phyloP scores from a whole-genome alignment of 2,797 vertebrate species.

The Sarcophilus harrisii region DNA sequence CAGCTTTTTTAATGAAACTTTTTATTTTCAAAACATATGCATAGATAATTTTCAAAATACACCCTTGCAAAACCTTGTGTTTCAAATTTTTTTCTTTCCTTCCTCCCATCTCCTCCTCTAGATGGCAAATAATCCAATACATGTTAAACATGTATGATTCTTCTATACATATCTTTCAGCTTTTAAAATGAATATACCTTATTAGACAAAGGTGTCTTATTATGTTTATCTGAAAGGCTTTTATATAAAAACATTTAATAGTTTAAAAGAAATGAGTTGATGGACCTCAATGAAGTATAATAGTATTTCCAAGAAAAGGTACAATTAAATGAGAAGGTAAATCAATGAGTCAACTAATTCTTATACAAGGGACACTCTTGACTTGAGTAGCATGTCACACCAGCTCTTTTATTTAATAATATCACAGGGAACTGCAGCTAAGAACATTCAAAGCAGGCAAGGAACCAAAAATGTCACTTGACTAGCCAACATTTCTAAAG shows the following conservation, averaged over 20 bases:
- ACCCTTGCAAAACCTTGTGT: too few relatives aligned
- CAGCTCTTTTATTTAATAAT: constrained; percentile 75
- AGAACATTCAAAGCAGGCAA: constrained; percentile 62
- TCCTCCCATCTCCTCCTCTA: too few relatives aligned
- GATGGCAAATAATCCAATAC: too few relatives aligned
- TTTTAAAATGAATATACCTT: constrained; percentile 15
- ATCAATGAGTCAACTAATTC: constrained; percentile 65
- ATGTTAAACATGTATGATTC: too few relatives aligned
- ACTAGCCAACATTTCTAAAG: constrained; percentile 67
- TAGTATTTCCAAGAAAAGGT: constrained; percentile 60
- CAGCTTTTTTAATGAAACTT: constrained; percentile 25
- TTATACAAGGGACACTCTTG: constrained; percentile 53
- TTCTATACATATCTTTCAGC: constrained; percentile 18
- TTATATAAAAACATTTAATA: constrained; percentile 44
- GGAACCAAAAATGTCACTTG: constrained; percentile 77
- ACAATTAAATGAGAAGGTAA: constrained; percentile 78
- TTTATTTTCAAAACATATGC: background rate
- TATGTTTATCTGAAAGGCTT: constrained; percentile 45
- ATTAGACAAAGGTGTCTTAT: background rate
- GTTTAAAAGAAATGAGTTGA: constrained; percentile 41
- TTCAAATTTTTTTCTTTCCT: too few relatives aligned
- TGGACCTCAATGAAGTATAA: constrained; percentile 52
- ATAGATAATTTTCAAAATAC: too few relatives aligned
- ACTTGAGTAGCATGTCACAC: constrained; percentile 62
- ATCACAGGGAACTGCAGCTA: constrained; percentile 63